A percentile compares a stretch with the other conserved stretches of the same genome.
Conservation (phyloP, 2,113 vertebrate species). For the Neodon shergylaensis region DNA sequence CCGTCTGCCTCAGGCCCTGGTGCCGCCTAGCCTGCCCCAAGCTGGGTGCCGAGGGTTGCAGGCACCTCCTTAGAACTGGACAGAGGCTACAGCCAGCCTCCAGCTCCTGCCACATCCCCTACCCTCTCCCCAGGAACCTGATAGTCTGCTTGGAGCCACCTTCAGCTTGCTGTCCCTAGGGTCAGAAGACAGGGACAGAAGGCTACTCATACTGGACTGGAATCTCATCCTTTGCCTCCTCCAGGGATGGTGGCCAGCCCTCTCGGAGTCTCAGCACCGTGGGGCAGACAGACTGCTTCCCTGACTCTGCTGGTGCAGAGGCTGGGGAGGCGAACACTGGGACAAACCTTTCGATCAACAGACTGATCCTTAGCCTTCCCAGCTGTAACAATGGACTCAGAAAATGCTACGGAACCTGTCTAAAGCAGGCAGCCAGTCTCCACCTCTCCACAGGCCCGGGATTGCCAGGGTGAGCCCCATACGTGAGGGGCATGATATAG, state of each 20-base stretch:
- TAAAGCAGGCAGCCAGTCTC: neutral
- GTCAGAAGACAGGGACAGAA: neutral
- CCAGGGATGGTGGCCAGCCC: neutral
- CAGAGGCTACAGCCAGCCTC: neutral
- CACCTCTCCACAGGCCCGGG: neutral
- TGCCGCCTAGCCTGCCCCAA: neutral
- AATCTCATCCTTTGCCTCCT: neutral
- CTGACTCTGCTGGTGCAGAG: fast-evolving
- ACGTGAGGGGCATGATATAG: neutral
- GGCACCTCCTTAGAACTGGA: neutral
- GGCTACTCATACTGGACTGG: neutral
- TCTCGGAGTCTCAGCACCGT: neutral
- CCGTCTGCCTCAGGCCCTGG: neutral
- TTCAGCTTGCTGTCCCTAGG: neutral
- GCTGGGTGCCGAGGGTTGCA: neutral
- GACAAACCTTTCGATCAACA: too few relatives aligned
- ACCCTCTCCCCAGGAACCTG: neutral
- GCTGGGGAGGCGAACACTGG: neutral
- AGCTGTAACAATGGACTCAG: fast-evolving
- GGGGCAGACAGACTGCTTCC: neutral
- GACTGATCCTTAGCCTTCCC: neutral
- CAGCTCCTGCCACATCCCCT: neutral
- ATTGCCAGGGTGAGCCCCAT: too few relatives aligned
- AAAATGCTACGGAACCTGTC: neutral
- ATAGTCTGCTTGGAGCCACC: neutral